Evolutionary conservation across 2,888 invertebrate genomes (phyloP).

Genomic region (Crematogaster levior): DNA sequence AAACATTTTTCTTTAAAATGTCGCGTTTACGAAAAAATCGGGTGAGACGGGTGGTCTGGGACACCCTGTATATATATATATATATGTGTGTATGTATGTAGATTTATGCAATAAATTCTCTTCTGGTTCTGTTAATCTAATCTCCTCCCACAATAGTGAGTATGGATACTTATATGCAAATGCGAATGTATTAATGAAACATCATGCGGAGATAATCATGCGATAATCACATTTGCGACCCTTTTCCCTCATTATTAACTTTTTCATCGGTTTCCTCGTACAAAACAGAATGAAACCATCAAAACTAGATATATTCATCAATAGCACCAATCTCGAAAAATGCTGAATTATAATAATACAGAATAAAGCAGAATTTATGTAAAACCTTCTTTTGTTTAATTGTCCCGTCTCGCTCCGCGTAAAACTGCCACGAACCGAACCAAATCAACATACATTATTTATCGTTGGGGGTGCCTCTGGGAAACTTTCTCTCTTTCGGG

Average conservation of each 20-base stretch:
- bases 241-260: neutral
- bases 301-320: constrained; percentile 21
- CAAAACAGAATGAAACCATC: neutral
- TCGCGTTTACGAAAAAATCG: too few relatives aligned
- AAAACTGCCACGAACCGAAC: constrained; percentile 44
- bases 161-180: neutral
- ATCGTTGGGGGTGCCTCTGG: constrained; percentile 53
- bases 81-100: too few relatives aligned
- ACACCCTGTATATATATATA: too few relatives aligned
- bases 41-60: too few relatives aligned
- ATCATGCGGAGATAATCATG: constrained; percentile 25
- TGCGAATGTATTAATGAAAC: neutral
- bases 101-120: constrained; percentile 24
- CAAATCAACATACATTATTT: constrained; percentile 58
- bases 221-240: constrained; percentile 21
- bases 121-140: constrained; percentile 46
- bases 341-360: constrained; percentile 36
- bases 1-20: too few relatives aligned
- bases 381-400: constrained; percentile 43
- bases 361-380: constrained; percentile 42
- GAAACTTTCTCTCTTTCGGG: constrained; percentile 71
- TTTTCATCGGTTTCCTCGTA: neutral
- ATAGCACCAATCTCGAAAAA: neutral
- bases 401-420: constrained; percentile 46
- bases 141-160: constrained; percentile 28